phyloP scores from a whole-genome alignment of 1,140 invertebrate genomes.

The Drosophila subpulchrella region DNA sequence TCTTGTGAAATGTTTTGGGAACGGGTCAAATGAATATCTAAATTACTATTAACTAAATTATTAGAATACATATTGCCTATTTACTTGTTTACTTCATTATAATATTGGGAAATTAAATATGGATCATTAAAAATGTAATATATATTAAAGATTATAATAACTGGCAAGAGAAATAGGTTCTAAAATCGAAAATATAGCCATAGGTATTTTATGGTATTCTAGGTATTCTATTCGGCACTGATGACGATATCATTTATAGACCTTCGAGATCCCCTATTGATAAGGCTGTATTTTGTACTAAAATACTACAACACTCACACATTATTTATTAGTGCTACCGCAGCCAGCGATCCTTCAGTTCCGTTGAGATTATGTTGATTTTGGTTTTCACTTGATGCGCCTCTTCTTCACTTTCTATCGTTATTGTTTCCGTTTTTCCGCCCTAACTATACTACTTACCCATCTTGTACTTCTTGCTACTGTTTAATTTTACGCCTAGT shows the following conservation, averaged over 20 bases:
- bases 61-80: too few species aligned
- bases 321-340: neutral
- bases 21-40: too few species aligned
- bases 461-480: slow-evolving; percentile 18
- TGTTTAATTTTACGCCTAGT: slow-evolving; percentile 28
- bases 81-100: neutral
- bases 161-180: neutral
- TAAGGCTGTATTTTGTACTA: neutral
- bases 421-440: slow-evolving; percentile 9
- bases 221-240: neutral
- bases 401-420: slow-evolving; percentile 6
- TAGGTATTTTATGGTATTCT: neutral
- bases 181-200: neutral
- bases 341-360: slow-evolving; percentile 16
- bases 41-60: too few species aligned
- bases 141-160: neutral
- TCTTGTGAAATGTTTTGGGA: neutral
- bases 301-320: neutral
- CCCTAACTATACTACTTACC: slow-evolving; percentile 14
- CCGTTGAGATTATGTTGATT: slow-evolving; percentile 17
- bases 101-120: too few species aligned
- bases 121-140: neutral
- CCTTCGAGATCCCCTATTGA: neutral
- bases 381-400: slow-evolving; percentile 12
- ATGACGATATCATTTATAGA: neutral